Percentiles rank a stretch among this genome's conserved stretches.
These are phyloP conservation scores for Montipora sp. DNA, from an alignment of 64 coral and sea anemone species.

Conservation along the genomic window DNA sequence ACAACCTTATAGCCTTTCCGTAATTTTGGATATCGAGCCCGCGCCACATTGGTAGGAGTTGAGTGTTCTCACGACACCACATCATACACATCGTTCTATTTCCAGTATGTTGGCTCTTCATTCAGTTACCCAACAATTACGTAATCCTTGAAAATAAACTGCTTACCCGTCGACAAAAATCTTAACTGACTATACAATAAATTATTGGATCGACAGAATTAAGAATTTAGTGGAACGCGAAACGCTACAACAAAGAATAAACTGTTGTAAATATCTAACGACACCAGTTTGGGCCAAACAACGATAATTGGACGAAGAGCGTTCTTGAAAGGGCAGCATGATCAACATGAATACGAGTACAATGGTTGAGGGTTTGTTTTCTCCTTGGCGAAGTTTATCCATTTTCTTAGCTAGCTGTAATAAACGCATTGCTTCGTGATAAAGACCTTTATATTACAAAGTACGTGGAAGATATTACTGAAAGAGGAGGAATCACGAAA, in stretches of 20 bases:
- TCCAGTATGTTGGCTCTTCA: background rate
- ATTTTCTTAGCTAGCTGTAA: constrained; percentile 15
- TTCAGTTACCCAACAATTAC: background rate
- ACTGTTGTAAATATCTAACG: background rate
- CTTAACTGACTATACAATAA: constrained; percentile 64
- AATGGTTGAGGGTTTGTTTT: background rate
- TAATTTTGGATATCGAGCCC: too few species aligned
- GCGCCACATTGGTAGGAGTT: too few species aligned
- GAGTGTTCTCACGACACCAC: too few species aligned
- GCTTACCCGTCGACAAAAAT: constrained; percentile 6
- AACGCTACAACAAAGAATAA: constrained; percentile 53
- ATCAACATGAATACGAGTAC: constrained; percentile 56
- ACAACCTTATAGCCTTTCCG: too few species aligned
- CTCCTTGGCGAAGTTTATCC: background rate
- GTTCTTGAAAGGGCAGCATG: constrained; percentile 63
- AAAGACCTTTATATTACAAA: constrained; percentile 3
- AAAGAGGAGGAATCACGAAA: constrained; percentile 31
- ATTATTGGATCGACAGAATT: constrained; percentile 59
- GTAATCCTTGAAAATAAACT: background rate
- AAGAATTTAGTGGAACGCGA: constrained; percentile 41
- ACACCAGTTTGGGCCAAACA: constrained; percentile 23
- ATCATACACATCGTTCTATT: background rate
- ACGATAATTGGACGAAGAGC: constrained; percentile 33
- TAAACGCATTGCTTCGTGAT: constrained; percentile 29
- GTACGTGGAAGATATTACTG: constrained; percentile 29